Conservation (phyloP, 2,113 vertebrate species). For the Cochlearius cochlearius region DNA sequence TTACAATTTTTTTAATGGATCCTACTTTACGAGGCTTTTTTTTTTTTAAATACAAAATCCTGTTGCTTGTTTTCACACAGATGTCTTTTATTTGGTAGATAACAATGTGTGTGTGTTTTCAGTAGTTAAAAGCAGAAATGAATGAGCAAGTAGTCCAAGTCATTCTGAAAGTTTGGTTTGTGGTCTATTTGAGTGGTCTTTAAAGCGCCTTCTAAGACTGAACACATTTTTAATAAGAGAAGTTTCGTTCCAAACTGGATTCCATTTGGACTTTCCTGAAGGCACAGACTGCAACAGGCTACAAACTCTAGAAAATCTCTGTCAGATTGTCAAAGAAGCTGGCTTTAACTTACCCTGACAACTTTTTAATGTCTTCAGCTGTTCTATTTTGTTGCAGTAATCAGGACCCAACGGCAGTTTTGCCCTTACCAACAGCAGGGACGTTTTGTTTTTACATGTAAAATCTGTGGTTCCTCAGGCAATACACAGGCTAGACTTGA, state of each 20-base stretch:
- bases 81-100: background rate
- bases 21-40: background rate
- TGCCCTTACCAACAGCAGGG: background rate
- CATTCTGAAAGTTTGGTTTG: background rate
- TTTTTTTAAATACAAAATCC: background rate
- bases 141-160: background rate
- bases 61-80: background rate
- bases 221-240: background rate
- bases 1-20: background rate
- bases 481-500: background rate
- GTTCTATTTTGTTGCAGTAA: background rate
- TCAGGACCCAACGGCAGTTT: background rate
- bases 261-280: background rate
- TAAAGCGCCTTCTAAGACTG: background rate
- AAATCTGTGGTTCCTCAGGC: background rate
- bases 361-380: background rate
- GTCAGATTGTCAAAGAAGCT: background rate
- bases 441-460: background rate
- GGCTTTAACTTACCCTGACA: background rate
- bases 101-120: background rate
- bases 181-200: fast-evolving
- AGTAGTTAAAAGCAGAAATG: background rate
- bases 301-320: background rate
- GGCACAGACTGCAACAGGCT: background rate
- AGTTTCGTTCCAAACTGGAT: background rate